phyloP scores from a whole-genome alignment of 2,888 invertebrate genomes.

The Anthophora plumipes region DNA sequence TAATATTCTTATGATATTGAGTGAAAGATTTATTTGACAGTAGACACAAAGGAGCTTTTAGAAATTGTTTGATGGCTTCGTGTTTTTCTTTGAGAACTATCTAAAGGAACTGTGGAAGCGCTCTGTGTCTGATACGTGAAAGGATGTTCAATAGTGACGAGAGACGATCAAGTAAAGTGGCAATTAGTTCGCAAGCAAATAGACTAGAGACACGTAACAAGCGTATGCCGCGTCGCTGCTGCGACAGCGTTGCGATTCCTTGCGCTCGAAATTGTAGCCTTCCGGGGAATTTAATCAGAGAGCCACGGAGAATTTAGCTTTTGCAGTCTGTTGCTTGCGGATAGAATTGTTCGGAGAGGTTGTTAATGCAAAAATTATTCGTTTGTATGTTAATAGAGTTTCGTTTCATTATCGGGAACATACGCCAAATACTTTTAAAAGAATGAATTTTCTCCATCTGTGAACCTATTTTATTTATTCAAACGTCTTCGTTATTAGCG shows the following conservation, averaged over 20 bases:
- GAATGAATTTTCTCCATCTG: too few species aligned
- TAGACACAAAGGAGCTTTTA: not conserved
- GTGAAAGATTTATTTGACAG: not conserved
- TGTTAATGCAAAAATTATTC: conserved; percentile 9
- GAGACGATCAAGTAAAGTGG: conserved; percentile 9
- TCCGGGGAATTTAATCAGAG: conserved; percentile 14
- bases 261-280: not conserved
- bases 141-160: not conserved
- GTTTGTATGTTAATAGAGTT: not conserved
- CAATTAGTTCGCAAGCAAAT: conserved; percentile 36
- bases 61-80: not conserved
- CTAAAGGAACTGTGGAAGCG: not conserved
- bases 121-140: not conserved
- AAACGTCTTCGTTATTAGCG: too few species aligned
- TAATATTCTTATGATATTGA: too few species aligned
- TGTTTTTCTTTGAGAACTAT: not conserved
- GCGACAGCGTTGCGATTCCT: not conserved
- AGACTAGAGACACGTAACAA: conserved; percentile 6
- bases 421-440: too few species aligned
- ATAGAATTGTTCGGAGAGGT: not conserved
- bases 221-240: not conserved
- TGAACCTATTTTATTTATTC: too few species aligned
- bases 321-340: not conserved
- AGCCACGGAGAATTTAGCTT: not conserved
- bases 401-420: conserved; percentile 14